phyloP scores from a whole-genome alignment of 2,797 vertebrate species.

The Rhinoraja longicauda region DNA sequence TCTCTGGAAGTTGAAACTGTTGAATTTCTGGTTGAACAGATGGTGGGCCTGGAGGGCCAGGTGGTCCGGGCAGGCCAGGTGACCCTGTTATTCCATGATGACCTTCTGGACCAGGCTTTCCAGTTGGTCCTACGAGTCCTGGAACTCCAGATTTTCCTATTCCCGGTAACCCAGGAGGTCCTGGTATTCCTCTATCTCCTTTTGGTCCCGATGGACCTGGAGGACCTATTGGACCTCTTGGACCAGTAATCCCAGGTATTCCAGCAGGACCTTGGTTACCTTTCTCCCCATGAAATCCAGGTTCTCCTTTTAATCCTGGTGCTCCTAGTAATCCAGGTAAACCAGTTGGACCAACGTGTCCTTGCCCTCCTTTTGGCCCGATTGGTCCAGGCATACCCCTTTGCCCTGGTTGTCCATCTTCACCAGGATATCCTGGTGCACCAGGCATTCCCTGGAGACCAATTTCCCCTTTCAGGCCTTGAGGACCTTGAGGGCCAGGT shows the following conservation, averaged over 20 bases:
- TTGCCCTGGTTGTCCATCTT: slow-evolving; percentile 72
- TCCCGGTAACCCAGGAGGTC: slow-evolving; percentile 79
- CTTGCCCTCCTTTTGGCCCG: slow-evolving; percentile 81
- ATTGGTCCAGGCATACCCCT: slow-evolving; percentile 78
- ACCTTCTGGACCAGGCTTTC: slow-evolving; percentile 76
- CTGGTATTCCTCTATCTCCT: slow-evolving; percentile 73
- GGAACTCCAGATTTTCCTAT: slow-evolving; percentile 72
- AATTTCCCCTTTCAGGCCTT: slow-evolving; percentile 73
- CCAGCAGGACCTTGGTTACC: slow-evolving; percentile 81
- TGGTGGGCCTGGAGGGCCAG: slow-evolving; percentile 74
- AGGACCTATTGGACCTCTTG: slow-evolving; percentile 83
- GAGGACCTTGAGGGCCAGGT: slow-evolving; percentile 67
- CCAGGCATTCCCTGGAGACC: slow-evolving; percentile 81
- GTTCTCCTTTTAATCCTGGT: slow-evolving; percentile 74
- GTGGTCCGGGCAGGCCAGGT: slow-evolving; percentile 79
- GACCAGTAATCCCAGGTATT: slow-evolving; percentile 83
- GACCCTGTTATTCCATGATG: slow-evolving; percentile 76
- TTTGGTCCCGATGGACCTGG: slow-evolving; percentile 81
- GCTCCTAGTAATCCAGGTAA: slow-evolving; percentile 68
- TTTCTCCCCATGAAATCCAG: slow-evolving; percentile 69
- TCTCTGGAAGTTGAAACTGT: slow-evolving; percentile 70
- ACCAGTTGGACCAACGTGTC: slow-evolving; percentile 74
- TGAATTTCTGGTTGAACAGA: slow-evolving; percentile 63
- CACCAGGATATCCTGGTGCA: slow-evolving; percentile 74
- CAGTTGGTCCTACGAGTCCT: slow-evolving; percentile 76